Base-by-base conservation (phyloP, 2,113 vertebrate genomes). In the Ammodytes dubius region DNA sequence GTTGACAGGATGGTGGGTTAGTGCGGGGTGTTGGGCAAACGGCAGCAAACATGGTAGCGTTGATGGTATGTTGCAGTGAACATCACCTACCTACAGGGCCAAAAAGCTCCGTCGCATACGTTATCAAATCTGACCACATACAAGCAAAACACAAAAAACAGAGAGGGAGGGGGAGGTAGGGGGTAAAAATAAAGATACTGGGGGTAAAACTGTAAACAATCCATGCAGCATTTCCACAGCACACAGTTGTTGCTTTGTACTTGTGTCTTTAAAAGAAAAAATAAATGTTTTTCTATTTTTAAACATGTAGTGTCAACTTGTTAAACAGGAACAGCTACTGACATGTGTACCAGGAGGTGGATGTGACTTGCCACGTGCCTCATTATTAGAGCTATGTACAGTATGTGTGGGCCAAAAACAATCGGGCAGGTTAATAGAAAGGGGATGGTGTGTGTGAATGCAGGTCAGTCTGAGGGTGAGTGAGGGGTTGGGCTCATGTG, bases 11-110 rank as follows among this genome's bases (percentile, higher is more conserved):
- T 35, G 63, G 72, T 4, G 8, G 43, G 79, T 91, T 93, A 92
- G 89, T 91, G 86, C 69, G 76, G 60, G 53, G 46, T 60, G 46
- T 67, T 63, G 65, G 75, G 81, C 61, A 10, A 9, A 74, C 7
- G 72, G 83, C 53, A 54, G 78, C 66, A 79, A 67, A 81, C 57
- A 57, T 10, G 45, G 70, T 49, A 68, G 64, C 35, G 52, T 68
- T 13, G 74, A 77, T 35, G 83, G 74, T 56, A 54, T 35, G 83
- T 77, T 74, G 76, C 56, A 9, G 81, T 87, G 88, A 92, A 90
- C 63, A 73, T 93, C 95, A 97, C 96, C 95, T 97, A 97, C 96
- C 97, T 97, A 97, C 93, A 87, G 96, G 95, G 94, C 96, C 95
- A 93, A 98, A 97, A 94, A 85, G 72, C 94, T 97, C 96, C 96